Evolutionary conservation across 1,140 invertebrate species (phyloP), one percentile per base, ranked within the genome.

Genomic region (Tetragnatha versicolor): DNA sequence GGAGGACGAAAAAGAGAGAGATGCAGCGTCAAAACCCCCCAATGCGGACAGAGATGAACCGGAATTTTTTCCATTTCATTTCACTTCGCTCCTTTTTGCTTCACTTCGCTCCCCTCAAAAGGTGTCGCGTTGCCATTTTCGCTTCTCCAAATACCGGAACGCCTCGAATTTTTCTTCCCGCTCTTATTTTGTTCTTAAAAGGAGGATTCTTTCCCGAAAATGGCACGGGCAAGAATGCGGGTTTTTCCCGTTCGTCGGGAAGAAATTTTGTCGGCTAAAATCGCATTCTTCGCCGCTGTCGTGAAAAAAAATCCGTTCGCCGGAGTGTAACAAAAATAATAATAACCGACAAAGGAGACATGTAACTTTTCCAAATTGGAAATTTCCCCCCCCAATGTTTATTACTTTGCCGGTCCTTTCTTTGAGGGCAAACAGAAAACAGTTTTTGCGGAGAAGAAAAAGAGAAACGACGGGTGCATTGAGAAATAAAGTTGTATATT

Each of bases 111-210:
- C 25, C 29, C 45, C 22, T 6, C 3, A 25, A 69, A 53, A 53
- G 31, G 47, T 69, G 20, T 53, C 49, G 39, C 49, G 66, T 69
- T 51, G 47, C 66, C 66, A 69, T 69, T 69, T 53, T 37, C 27
- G 53, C 47, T 69, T 69, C 66, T 53, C 37, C 45, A 69, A 69
- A 69, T 53, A 53, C 66, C 66, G 33, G 25, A 66, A 29, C 25
- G n/a, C n/a, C n/a, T n/a, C n/a, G n/a, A n/a, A n/a, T 49, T 53
- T 69, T 69, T 66, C 22, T 31, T n/a, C 35, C 9, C 4, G 25
- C 25, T 17, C 17, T n/a, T n/a, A n/a, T n/a, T n/a, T n/a, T n/a
- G n/a, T n/a, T n/a, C 42, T 3, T 17, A 49, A 49, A 33, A 47
- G 14, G 22, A 63, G 22, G 22, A n/a, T 68, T 49, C 27, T 45